These are phyloP conservation scores for Melanotaenia maccullochi DNA, from an alignment of 2,797 vertebrate genomes.

Conservation along the genomic window DNA sequence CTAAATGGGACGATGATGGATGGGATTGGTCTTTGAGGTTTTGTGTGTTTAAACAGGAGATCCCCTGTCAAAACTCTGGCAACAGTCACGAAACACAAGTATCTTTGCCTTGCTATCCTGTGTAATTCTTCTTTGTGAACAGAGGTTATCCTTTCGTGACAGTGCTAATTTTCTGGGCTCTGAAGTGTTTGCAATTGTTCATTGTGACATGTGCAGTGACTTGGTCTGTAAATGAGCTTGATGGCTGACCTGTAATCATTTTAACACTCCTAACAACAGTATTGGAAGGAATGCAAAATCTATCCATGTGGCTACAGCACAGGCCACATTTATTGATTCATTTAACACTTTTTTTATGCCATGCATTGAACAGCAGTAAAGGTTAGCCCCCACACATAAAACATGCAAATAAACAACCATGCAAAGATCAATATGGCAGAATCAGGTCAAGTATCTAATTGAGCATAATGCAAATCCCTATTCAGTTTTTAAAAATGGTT, in stretches of 20 bases:
- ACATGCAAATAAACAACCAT: conserved; percentile 1
- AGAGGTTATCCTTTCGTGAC: conserved; percentile 15
- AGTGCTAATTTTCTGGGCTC: conserved; percentile 29
- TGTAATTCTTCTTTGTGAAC: conserved; percentile 15
- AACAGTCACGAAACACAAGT: conserved; percentile 41
- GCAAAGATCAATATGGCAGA: conserved; percentile 12
- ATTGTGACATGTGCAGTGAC: conserved; percentile 29
- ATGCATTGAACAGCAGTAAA: not conserved
- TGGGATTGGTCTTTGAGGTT: conserved; percentile 66
- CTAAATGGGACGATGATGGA: conserved; percentile 65
- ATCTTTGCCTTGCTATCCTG: conserved; percentile 23
- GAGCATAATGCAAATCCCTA: conserved; percentile 4
- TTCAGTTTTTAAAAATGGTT: not conserved
- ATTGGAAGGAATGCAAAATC: not conserved
- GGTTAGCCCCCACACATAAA: conserved; percentile 6
- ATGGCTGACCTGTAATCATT: not conserved
- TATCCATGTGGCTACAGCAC: not conserved
- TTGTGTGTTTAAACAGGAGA: conserved; percentile 66
- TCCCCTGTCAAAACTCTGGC: conserved; percentile 65
- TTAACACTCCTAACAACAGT: conserved; percentile 6
- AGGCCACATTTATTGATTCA: not conserved
- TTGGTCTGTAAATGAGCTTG: conserved; percentile 1
- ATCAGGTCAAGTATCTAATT: conserved; percentile 16
- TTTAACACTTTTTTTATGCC: not conserved
- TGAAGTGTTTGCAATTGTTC: conserved; percentile 24